Base-by-base conservation (phyloP, 1,140 invertebrate genomes). In the Eupristina koningsbergeri region DNA sequence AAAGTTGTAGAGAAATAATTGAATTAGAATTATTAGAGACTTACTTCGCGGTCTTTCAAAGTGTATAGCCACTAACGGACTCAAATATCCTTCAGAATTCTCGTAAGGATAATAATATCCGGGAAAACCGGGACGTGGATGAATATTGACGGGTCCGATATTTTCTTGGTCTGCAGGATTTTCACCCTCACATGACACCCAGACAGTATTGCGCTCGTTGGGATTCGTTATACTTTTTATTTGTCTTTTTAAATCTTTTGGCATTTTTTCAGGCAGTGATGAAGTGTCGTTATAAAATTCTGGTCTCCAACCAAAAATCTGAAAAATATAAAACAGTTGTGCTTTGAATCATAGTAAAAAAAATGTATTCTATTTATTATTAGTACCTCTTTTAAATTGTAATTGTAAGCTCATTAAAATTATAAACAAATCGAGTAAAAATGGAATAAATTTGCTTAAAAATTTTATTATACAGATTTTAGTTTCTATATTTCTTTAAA, bases 161-260 rank as follows among this genome's bases (percentile, higher is more conserved):
- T 97, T 97, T 91, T 98, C 97, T 84, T 95, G 93, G 91, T 98
- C 97, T 19, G 96, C 96, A 7, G 97, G 96, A 90, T 97, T 97
- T 93, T 98, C 97, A 78, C 97, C 96, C 88, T 96, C 95, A 88
- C 97, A 98, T 3, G 96, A 96, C 7, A 98, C 94, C 96, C 97
- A 98, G 80, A 98, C 94, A 76, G 95, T 97, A 85, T 96, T 96
- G 13, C 95, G 93, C 93, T 96, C 85, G 39, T 92, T 86, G 22
- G 90, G 83, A 81, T 93, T 91, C 6, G 26, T 41, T 29, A 84
- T 53, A n/a, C 8, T 92, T 69, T 89, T 92, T 73, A 97, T 96
- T 84, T 94, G 93, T 0, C 91, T 86, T 85, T 94, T 94, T 11
- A 96, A 90, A 15, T 94, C 92, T 9, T 88, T 17, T 0, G 96